phyloP scores from a whole-genome alignment of 2,113 vertebrate genomes.

The Oostethus manadensis region DNA sequence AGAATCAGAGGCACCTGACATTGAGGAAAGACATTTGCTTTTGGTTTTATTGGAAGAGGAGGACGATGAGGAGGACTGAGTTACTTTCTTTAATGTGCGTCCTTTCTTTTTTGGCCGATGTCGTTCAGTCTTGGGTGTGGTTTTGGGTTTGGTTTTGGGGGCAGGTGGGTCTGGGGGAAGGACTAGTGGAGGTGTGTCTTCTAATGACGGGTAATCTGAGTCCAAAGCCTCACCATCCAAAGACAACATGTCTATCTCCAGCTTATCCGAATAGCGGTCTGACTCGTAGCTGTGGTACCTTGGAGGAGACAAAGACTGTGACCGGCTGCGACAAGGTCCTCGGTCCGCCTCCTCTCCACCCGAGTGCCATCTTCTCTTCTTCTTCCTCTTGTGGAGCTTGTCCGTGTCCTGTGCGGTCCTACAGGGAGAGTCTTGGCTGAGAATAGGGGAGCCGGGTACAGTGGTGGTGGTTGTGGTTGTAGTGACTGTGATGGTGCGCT shows the following conservation, averaged over 20 bases:
- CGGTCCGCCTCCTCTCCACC: constrained; percentile 59
- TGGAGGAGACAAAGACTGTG: constrained; percentile 55
- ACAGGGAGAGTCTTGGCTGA: constrained; percentile 55
- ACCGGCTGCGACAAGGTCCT: constrained; percentile 43
- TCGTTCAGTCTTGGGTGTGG: constrained; percentile 45
- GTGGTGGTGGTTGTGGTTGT: constrained; percentile 68
- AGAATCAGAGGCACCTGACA: constrained; percentile 51
- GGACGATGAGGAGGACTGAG: constrained; percentile 47
- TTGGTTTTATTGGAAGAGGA: constrained; percentile 57
- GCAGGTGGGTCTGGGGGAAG: constrained; percentile 51
- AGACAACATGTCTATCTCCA: constrained; percentile 69
- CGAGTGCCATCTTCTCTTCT: constrained; percentile 65
- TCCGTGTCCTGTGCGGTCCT: constrained; percentile 63
- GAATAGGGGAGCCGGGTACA: constrained; percentile 68
- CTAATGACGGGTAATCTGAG: constrained; percentile 75
- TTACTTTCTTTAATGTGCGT: constrained; percentile 62
- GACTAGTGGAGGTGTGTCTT: constrained; percentile 68
- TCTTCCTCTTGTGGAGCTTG: constrained; percentile 69
- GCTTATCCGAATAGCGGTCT: constrained; percentile 65
- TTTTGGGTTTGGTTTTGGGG: constrained; percentile 63
- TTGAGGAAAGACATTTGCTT: constrained; percentile 60
- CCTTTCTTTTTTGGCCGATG: constrained; percentile 68
- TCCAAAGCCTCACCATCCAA: constrained; percentile 76
- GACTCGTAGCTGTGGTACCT: constrained; percentile 68
- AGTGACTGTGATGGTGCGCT: constrained; percentile 88